These are phyloP conservation scores for Sebastes diaconus DNA, from an alignment of 2,797 vertebrate species.

Conservation along the genomic window DNA sequence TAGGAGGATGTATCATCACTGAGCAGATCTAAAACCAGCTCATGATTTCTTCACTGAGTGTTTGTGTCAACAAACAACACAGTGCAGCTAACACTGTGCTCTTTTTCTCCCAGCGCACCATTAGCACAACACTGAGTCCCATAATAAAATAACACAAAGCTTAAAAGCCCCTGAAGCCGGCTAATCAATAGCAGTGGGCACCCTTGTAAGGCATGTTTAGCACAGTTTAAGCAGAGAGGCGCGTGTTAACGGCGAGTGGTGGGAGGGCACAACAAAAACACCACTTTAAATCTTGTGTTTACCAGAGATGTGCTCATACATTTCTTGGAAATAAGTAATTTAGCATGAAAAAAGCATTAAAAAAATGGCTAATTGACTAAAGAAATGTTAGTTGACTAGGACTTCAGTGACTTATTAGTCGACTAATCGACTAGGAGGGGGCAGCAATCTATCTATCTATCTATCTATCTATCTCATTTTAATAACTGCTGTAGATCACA, in stretches of 20 bases:
- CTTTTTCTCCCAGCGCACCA: conserved; percentile 4
- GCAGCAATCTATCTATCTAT: too few species aligned
- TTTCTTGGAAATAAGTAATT: too few species aligned
- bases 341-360: too few species aligned
- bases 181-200: conserved; percentile 46
- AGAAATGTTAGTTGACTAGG: too few species aligned
- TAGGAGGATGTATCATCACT: conserved; percentile 41
- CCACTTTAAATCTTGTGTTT: too few species aligned
- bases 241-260: background rate
- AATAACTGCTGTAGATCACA: background rate
- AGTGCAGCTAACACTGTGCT: conserved; percentile 2
- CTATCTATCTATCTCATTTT: background rate
- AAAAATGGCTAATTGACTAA: too few species aligned
- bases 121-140: conserved; percentile 11
- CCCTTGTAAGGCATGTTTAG: conserved; percentile 26
- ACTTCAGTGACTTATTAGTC: too few species aligned
- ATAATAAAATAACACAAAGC: conserved; percentile 34
- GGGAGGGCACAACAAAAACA: background rate
- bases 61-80: conserved; percentile 24
- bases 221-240: conserved; percentile 12
- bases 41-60: conserved; percentile 31
- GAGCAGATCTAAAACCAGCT: conserved; percentile 13
- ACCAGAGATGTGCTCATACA: too few species aligned
- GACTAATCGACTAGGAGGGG: too few species aligned
- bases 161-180: conserved; percentile 35